Percentiles rank a stretch among this genome's conserved stretches.
phyloP scores from a whole-genome alignment of 1,140 invertebrate species.

The Plutomurus gul region DNA sequence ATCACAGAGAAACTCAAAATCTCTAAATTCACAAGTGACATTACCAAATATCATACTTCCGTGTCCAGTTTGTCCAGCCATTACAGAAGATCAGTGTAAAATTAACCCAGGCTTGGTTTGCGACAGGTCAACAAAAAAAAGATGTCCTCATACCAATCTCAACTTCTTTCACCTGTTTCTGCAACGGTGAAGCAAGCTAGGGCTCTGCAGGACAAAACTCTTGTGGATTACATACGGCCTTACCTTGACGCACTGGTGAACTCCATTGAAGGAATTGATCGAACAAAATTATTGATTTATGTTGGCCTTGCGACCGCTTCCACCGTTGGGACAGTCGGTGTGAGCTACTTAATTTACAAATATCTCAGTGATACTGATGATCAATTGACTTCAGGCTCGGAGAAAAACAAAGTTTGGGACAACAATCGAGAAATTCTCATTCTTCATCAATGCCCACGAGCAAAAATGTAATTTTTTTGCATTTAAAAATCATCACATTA shows the following conservation, averaged over 20 bases:
- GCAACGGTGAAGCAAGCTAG: neutral
- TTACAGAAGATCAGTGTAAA: too few species aligned
- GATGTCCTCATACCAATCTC: too few species aligned
- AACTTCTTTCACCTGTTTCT: neutral
- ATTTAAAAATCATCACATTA: too few species aligned
- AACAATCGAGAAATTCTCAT: conserved; percentile 26
- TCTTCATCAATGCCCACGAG: conserved; percentile 47
- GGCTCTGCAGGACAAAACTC: neutral
- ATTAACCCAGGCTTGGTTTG: too few species aligned
- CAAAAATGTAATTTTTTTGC: neutral
- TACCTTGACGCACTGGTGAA: neutral
- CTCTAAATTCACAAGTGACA: too few species aligned
- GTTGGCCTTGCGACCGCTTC: neutral
- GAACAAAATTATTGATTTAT: neutral
- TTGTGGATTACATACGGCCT: neutral
- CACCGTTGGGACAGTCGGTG: neutral
- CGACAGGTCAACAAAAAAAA: too few species aligned
- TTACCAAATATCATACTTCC: too few species aligned
- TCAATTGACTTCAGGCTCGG: neutral
- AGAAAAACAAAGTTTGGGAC: too few species aligned
- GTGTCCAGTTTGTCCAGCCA: too few species aligned
- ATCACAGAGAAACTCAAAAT: too few species aligned
- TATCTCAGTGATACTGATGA: too few species aligned
- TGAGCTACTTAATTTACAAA: neutral
- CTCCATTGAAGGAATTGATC: neutral